Evolutionary conservation across 1,140 invertebrate species (phyloP).

Genomic region (Sitobion miscanthi): DNA sequence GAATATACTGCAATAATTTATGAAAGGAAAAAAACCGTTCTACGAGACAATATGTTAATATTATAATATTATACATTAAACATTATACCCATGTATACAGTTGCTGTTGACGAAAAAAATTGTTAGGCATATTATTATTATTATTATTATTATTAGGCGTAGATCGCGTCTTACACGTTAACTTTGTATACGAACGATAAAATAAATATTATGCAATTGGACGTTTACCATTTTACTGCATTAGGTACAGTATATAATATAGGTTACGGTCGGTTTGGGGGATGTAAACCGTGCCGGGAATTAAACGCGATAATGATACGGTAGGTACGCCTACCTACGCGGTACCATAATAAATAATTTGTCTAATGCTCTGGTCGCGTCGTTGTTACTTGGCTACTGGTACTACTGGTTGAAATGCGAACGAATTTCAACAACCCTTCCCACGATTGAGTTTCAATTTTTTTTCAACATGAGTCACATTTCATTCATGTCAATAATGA

Average conservation of each 20-base stretch:
- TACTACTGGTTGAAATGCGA: too few relatives aligned
- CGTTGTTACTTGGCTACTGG: background rate
- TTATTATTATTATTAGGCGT: background rate
- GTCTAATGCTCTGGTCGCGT: background rate
- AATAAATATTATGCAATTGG: background rate
- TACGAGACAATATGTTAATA: background rate
- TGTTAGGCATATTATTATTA: too few relatives aligned
- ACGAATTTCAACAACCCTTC: too few relatives aligned
- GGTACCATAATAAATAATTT: background rate
- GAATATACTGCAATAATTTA: background rate
- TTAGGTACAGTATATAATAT: background rate
- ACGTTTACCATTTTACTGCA: background rate
- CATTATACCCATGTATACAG: background rate
- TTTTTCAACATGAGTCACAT: background rate
- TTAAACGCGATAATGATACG: background rate
- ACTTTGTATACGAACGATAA: background rate
- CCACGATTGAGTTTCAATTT: background rate
- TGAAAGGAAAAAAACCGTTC: background rate
- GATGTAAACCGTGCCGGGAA: background rate
- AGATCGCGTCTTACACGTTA: background rate
- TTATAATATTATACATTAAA: too few relatives aligned
- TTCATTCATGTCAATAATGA: too few relatives aligned
- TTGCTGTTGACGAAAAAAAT: background rate
- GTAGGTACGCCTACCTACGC: background rate
- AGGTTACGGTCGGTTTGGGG: background rate